Evolutionary conservation across 2,888 invertebrate species (phyloP).

Genomic region (Aleiodes alternator): DNA sequence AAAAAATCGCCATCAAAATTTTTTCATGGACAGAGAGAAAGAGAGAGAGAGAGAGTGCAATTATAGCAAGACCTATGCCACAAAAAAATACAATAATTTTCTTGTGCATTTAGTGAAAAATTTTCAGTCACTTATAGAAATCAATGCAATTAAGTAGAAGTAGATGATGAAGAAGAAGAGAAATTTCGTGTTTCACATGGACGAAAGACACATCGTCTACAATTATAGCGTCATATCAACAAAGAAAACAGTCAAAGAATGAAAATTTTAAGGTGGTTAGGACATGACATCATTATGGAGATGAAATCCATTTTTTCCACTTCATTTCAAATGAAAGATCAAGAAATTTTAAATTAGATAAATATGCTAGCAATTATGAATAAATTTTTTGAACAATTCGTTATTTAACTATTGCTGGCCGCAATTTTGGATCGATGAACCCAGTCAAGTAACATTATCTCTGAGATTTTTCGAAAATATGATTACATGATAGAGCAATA

Average conservation of each 20-base stretch:
- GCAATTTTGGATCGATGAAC: too few relatives aligned
- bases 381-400: too few relatives aligned
- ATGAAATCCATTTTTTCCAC: background rate
- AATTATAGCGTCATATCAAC: conserved; percentile 26
- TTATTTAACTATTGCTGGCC: too few relatives aligned
- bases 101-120: conserved; percentile 30
- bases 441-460: too few relatives aligned
- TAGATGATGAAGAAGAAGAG: conserved; percentile 25
- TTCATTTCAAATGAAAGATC: background rate
- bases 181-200: conserved; percentile 33
- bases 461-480: too few relatives aligned
- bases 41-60: conserved; percentile 3
- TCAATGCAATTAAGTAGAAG: conserved; percentile 46
- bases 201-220: conserved; percentile 26
- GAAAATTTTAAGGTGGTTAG: background rate
- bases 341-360: too few relatives aligned
- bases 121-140: conserved; percentile 10
- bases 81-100: conserved; percentile 14
- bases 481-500: too few relatives aligned
- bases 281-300: too few relatives aligned
- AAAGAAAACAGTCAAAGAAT: conserved; percentile 5
- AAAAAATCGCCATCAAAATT: too few relatives aligned
- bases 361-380: too few relatives aligned
- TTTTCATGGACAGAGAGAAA: too few relatives aligned
- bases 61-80: conserved; percentile 14